These are phyloP conservation scores for Eustalomyia histrio DNA, from an alignment of 2,888 invertebrate species.

Conservation along the genomic window DNA sequence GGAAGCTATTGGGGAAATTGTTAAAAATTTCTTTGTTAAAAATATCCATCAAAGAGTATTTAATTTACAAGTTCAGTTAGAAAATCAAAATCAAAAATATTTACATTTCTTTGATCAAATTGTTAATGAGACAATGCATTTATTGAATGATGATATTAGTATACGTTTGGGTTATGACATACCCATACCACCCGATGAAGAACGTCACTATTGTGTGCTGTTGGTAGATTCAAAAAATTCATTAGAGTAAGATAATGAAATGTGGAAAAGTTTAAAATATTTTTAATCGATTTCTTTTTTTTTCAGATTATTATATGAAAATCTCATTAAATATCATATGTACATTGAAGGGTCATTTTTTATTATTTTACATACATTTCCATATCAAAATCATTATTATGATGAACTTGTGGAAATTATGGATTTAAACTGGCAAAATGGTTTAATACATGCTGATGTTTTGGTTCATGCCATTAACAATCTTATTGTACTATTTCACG, in stretches of 20 bases:
- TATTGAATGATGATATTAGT: conserved; percentile 40
- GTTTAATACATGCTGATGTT: conserved; percentile 66
- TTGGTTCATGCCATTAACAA: conserved; percentile 67
- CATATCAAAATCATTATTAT: conserved; percentile 62
- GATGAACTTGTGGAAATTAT: conserved; percentile 65
- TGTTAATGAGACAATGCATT: conserved; percentile 52
- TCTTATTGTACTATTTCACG: conserved; percentile 66
- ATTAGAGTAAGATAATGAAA: conserved; percentile 36
- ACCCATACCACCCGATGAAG: conserved; percentile 54
- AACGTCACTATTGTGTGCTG: conserved; percentile 67
- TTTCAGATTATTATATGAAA: conserved; percentile 60
- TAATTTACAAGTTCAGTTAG: conserved; percentile 62
- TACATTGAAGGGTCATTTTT: conserved; percentile 65
- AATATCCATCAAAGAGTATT: conserved; percentile 32
- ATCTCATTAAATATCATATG: conserved; percentile 59
- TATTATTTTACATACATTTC: conserved; percentile 67
- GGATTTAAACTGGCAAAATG: conserved; percentile 58
- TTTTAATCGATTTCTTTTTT: neutral
- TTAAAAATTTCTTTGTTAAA: conserved; percentile 51
- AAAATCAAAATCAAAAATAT: conserved; percentile 25
- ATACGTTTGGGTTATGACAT: conserved; percentile 62
- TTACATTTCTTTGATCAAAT: conserved; percentile 64
- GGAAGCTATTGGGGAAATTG: conserved; percentile 61
- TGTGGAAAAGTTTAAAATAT: neutral
- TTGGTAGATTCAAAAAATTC: conserved; percentile 68